phyloP scores from a whole-genome alignment of 2,888 invertebrate species.

The Eupithecia subumbrata region DNA sequence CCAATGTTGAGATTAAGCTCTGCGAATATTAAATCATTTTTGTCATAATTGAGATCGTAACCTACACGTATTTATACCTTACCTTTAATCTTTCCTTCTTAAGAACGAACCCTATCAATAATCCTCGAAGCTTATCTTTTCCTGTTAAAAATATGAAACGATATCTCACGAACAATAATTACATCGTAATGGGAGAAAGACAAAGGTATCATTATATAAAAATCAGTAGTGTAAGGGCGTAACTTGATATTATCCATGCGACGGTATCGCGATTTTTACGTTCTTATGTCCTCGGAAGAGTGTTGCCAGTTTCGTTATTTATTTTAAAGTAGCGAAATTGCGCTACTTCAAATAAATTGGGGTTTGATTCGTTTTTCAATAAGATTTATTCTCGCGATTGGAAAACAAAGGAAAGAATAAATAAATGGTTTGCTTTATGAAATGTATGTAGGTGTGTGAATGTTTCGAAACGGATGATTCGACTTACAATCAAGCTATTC shows the following conservation, averaged over 20 bases:
- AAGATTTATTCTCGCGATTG: neutral
- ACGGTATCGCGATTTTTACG: slow-evolving; percentile 32
- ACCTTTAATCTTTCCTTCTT: slow-evolving; percentile 8
- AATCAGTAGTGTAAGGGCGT: slow-evolving; percentile 31
- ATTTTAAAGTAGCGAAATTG: neutral
- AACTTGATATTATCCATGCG: slow-evolving; percentile 30
- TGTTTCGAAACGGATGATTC: neutral
- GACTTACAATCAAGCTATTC: neutral
- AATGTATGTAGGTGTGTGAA: neutral
- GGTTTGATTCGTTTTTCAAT: slow-evolving; percentile 1
- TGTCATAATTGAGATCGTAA: neutral
- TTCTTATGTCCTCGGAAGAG: slow-evolving; percentile 25
- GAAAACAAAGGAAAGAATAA: neutral
- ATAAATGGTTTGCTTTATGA: neutral
- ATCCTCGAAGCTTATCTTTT: slow-evolving; percentile 10
- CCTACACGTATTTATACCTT: slow-evolving; percentile 17
- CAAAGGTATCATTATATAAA: slow-evolving; percentile 39
- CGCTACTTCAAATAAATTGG: neutral
- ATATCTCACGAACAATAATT: slow-evolving; percentile 16
- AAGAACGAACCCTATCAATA: slow-evolving; percentile 12
- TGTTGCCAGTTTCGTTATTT: slow-evolving; percentile 18
- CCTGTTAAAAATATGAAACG: slow-evolving; percentile 19
- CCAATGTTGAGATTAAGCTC: neutral
- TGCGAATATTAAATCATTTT: neutral
- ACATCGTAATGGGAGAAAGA: slow-evolving; percentile 23